Base-by-base conservation (phyloP, 2,888 invertebrate species). In the Oxycera nigricornis region DNA sequence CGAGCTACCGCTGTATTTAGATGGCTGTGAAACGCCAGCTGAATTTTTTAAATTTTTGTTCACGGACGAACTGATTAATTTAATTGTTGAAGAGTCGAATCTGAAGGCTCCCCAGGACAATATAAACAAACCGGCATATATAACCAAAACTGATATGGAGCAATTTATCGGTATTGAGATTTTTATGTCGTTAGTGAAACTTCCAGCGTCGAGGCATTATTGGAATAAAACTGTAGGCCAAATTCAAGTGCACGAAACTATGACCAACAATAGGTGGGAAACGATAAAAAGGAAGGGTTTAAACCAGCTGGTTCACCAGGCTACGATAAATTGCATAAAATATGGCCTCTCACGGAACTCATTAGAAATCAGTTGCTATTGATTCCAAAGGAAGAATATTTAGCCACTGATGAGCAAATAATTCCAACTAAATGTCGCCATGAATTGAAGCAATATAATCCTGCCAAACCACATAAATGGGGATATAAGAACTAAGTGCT, bases 381-480 rank as follows among this genome's bases (percentile, higher is more conserved):
- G 6, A 73, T 75, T 9, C 67, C 75, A 62, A 75, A 41, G 62
- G 81, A 81, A 77, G 81, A 83, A 61, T 79, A 76, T 74, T 35
- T 82, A 11, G 77, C 79, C 28, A 78, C 82, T 4, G 81, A 82
- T 75, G 81, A 82, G 41, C 80, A 83, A 77, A 82, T 83, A 2
- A 82, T 83, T 17, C 81, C 81, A 0, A 82, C 81, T 4, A 83
- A 83, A 77, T 73, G 73, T 65, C n/a, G n/a, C n/a, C 70, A 77
- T 61, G 59, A 74, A 39, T 35, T 81, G n/a, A 80, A 79, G 57
- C 81, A 82, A 76, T 82, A 82, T 74, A 83, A 82, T 76, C 80
- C 82, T 3, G 80, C 80, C 73, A 82, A 82, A 74, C 80, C 82
- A 2, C 79, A 82, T 68, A 83, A 82, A 77, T 82, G 81, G 81